phyloP scores from a whole-genome alignment of 92 coral and sea anemone species.

The Zoanthus gigantus region DNA sequence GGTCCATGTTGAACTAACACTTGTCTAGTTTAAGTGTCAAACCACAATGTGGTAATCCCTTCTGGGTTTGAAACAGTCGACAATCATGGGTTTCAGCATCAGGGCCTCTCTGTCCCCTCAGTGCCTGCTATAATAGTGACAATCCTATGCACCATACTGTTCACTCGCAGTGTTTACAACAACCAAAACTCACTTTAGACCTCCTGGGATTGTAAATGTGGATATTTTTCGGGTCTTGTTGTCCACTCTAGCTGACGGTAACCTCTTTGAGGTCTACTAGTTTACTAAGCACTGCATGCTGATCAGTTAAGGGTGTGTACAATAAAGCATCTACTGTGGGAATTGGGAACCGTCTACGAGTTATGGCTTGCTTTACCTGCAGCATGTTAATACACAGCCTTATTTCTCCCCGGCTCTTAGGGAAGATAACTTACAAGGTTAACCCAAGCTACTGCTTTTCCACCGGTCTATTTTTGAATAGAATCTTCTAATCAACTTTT shows the following conservation, averaged over 20 bases:
- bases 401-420: no score
- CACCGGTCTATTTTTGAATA: no score
- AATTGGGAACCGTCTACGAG: neutral
- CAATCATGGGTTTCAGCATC: neutral
- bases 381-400: neutral
- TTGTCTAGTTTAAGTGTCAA: slow-evolving; percentile 28
- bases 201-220: neutral
- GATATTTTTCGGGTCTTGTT: neutral
- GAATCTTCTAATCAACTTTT: no score
- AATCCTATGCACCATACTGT: neutral
- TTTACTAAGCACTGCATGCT: no score
- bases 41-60: slow-evolving; percentile 5
- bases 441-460: no score
- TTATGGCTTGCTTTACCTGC: neutral
- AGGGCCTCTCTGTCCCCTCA: neutral
- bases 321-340: neutral
- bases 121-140: neutral
- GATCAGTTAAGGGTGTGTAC: no score
- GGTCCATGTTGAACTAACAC: slow-evolving; percentile 28
- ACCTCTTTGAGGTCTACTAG: neutral
- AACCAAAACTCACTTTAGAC: neutral
- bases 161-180: neutral
- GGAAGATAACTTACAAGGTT: no score
- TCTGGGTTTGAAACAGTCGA: neutral
- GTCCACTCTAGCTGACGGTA: neutral